A percentile compares a stretch with the other conserved stretches of the same genome.
Conservation (phyloP, 2,888 invertebrate species). For the Eretmocerus hayati region DNA sequence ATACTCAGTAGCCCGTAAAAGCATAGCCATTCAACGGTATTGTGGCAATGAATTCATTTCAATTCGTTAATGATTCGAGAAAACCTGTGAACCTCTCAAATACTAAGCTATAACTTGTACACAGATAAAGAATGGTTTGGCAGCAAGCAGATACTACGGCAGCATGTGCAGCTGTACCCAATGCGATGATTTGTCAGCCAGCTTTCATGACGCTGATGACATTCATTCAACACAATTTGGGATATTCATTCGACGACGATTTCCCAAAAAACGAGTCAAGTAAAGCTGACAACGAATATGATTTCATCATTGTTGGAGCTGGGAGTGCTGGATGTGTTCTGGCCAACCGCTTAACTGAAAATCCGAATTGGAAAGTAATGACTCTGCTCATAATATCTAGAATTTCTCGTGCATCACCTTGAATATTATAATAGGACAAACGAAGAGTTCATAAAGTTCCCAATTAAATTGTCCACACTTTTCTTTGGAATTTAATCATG, state of each 20-base stretch:
- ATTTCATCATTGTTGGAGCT: slow-evolving; percentile 8
- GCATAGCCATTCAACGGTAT: too few species aligned
- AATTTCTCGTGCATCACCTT: too few species aligned
- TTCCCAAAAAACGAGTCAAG: background rate
- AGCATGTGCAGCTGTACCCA: background rate
- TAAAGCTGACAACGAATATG: background rate
- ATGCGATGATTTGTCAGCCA: slow-evolving; percentile 1
- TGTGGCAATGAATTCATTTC: too few species aligned
- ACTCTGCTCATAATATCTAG: too few species aligned
- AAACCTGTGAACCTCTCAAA: too few species aligned
- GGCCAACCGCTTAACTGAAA: slow-evolving; percentile 6
- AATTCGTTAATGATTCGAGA: too few species aligned
- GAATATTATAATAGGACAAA: too few species aligned
- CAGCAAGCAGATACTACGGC: background rate
- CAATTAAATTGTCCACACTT: too few species aligned
- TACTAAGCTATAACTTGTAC: too few species aligned
- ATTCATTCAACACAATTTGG: slow-evolving; percentile 1
- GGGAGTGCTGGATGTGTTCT: slow-evolving; percentile 8
- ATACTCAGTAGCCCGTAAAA: too few species aligned
- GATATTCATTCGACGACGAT: background rate
- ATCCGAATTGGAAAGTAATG: slow-evolving; percentile 3
- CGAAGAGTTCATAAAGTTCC: too few species aligned
- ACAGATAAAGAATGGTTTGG: slow-evolving; percentile 5
- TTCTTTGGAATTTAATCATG: too few species aligned
- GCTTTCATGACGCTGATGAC: slow-evolving; percentile 3